Base-by-base conservation (phyloP, 2,113 vertebrate species). In the Glaucidium brasilianum region DNA sequence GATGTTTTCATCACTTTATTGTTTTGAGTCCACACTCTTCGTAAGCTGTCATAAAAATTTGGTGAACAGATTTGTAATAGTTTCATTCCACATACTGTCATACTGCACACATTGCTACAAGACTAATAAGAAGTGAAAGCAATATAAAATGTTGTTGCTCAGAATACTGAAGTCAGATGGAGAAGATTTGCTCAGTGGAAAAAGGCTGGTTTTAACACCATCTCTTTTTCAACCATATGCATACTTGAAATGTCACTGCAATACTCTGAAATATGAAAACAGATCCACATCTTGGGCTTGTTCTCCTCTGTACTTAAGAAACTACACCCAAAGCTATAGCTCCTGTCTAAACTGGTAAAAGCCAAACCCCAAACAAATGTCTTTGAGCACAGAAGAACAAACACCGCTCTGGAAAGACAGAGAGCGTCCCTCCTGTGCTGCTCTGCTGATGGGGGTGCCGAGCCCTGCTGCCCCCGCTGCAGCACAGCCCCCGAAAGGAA, bases 371-470 rank as follows among this genome's bases (percentile, higher is more conserved):
- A 88, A 41, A 6, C 26, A 50, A 79, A 37, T 2, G 6, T 11
- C 13, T 35, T 60, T 22, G 22, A 72, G 52, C 60, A 56, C 11
- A 35, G 53, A 35, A 45, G 29, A 68, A 21, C 23, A 75, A 55
- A 22, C 25, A 20, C 10, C 10, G 45, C 56, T 60, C 43, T 9
- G 32, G 75, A n/a, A 25, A 58, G 30, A 29, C 7, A 34, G 49
- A 68, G 43, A 59, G 15, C 1, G 9, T 19, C 27, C 26, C 29
- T 84, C 20, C 66, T 26, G 1, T 0, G 2, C 32, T 22, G 27
- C 21, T 29, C 37, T 27, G 59, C n/a, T 15, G 50, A 8, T 5
- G 26, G 4, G 1, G 2, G 23, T 19, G 58, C 25, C 0, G 4
- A 62, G 80, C 27, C 22, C 41, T 3, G 4, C 23, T 25, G 17